Evolutionary conservation across 2,797 vertebrate species (phyloP), one percentile per base, ranked within the genome.

Genomic region (Enteromius viviparus): DNA sequence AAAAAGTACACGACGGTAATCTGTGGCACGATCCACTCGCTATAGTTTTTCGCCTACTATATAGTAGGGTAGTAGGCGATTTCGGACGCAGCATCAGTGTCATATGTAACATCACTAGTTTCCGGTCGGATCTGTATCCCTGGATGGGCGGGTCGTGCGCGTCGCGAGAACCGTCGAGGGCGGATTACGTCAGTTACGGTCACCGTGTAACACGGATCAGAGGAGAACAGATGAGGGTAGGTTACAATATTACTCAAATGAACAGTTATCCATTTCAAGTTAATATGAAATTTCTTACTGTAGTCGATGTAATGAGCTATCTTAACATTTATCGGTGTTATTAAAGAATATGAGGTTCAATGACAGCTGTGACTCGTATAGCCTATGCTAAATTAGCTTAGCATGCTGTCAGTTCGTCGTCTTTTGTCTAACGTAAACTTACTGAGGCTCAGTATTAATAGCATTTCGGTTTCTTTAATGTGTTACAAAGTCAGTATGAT

Each of bases 161-260:
- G 49, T 76, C 71, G 17, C 6, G 19, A n/a, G 40, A 76, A 79
- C 37, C 14, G 80, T 15, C 12, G 42, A 76, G 81, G 78, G 78
- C 9, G 81, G 62, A 19, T 86, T 84, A 60, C 87, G 34, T 72
- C 55, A 64, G 68, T 64, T 10, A 4, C 15, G 32, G 74, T 70
- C 49, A 10, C 3, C 34, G 32, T 76, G 40, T n/a, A 17, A 26
- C 14, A 17, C 70, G 51, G 21, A n/a, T 15, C 58, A 32, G 80
- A 72, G 70, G 7, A 51, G 32, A 65, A 19, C 26, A 29, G 23
- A 88, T 86, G 81, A 78, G 72, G 79, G 84, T 82, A 82, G 0
- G 26, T 21, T 0, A 0, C 0, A 40, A 0, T 1, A 32, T 10
- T 49, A 23, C 10, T 4, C 1, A 42, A 14, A 11, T 4, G 19